These are phyloP conservation scores for Ornithoptera alexandrae DNA, from an alignment of 2,888 invertebrate species.

Conservation along the genomic window DNA sequence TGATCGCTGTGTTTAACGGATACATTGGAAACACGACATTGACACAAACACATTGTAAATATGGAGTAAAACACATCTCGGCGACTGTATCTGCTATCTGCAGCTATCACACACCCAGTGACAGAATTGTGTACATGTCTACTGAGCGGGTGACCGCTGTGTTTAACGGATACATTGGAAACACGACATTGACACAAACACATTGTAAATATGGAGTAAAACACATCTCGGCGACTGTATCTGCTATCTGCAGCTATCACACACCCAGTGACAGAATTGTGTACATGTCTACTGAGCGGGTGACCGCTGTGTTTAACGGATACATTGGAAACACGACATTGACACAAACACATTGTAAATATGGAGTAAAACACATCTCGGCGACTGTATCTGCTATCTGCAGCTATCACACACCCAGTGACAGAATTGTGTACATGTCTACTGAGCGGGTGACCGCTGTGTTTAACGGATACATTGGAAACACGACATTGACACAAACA, in stretches of 20 bases:
- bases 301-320: constrained; percentile 3
- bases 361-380: background rate
- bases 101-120: constrained; percentile 40
- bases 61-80: background rate
- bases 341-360: background rate
- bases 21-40: too few species aligned
- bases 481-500: background rate
- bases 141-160: constrained; percentile 27
- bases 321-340: too few species aligned
- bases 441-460: constrained; percentile 27
- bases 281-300: constrained; percentile 30
- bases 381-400: constrained; percentile 35
- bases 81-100: constrained; percentile 35
- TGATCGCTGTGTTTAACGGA: constrained; percentile 6
- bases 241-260: constrained; percentile 37
- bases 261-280: constrained; percentile 38
- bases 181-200: background rate
- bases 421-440: constrained; percentile 33
- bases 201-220: background rate
- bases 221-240: constrained; percentile 31
- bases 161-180: too few species aligned
- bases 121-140: constrained; percentile 33
- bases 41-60: background rate
- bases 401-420: constrained; percentile 40
- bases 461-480: too few species aligned